Evolutionary conservation across 2,113 vertebrate species (phyloP).

Genomic region (Rissa tridactyla): DNA sequence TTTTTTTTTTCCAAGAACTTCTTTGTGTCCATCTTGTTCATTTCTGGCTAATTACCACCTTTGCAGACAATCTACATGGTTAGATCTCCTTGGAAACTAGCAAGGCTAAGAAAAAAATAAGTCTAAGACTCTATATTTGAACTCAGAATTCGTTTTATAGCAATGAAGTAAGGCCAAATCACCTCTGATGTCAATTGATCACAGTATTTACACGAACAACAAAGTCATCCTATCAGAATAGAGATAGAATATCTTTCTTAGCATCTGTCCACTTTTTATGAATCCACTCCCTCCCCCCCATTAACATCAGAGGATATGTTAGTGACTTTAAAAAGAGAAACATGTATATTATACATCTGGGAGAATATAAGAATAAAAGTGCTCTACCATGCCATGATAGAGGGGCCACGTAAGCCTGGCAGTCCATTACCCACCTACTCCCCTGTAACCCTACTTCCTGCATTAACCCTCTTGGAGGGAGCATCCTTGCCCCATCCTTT

Average conservation of each 20-base stretch:
- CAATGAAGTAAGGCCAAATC: neutral
- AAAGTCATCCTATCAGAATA: neutral
- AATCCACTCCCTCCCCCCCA: neutral
- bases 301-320: fast-evolving
- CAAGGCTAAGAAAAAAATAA: neutral
- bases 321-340: neutral
- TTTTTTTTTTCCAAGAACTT: conserved; percentile 23
- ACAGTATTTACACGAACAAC: neutral
- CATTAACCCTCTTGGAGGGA: neutral
- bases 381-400: neutral
- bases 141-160: neutral
- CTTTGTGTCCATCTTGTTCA: conserved; percentile 51
- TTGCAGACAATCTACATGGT: conserved; percentile 37
- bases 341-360: neutral
- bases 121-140: neutral
- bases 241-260: neutral
- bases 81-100: conserved; percentile 60
- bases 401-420: neutral
- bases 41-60: conserved; percentile 47
- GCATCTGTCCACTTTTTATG: neutral
- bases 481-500: neutral
- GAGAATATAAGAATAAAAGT: neutral
- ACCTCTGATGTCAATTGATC: neutral
- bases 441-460: neutral
- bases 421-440: neutral